These are phyloP conservation scores for Galleria mellonella DNA, from an alignment of 1,140 invertebrate species.

Conservation along the genomic window DNA sequence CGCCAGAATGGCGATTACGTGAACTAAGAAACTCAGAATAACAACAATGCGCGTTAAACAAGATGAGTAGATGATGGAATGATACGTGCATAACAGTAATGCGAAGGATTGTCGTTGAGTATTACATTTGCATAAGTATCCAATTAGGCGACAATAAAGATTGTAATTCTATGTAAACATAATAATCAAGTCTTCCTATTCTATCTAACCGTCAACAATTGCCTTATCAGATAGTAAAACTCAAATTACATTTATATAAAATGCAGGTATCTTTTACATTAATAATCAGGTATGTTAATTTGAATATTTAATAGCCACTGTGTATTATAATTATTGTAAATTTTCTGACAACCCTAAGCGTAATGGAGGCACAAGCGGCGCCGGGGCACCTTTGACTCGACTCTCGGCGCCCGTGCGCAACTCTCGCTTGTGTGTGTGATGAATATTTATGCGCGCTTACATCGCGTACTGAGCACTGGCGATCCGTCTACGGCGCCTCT, in stretches of 20 bases:
- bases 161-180: no score
- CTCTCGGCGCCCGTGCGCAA: slow-evolving; percentile 29
- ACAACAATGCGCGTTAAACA: slow-evolving; percentile 18
- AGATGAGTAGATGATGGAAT: background rate
- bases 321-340: background rate
- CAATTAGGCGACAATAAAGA: no score
- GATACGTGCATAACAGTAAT: slow-evolving; percentile 11
- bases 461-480: slow-evolving; percentile 19
- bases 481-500: slow-evolving; percentile 25
- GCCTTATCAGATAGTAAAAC: no score
- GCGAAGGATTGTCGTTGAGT: slow-evolving; percentile 1
- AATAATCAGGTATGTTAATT: no score
- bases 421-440: slow-evolving; percentile 32
- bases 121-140: no score
- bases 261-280: no score
- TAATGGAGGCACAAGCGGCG: slow-evolving; percentile 19
- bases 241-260: no score
- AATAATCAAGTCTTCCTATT: no score
- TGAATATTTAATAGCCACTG: no score
- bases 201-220: slow-evolving; percentile 9
- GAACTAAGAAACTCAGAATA: slow-evolving; percentile 44
- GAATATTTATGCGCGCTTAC: slow-evolving; percentile 48
- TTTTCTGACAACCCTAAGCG: slow-evolving; percentile 9
- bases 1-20: slow-evolving; percentile 52
- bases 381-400: slow-evolving; percentile 54